Conservation (phyloP, 2,113 vertebrate species). For the Pelusios castaneus region DNA sequence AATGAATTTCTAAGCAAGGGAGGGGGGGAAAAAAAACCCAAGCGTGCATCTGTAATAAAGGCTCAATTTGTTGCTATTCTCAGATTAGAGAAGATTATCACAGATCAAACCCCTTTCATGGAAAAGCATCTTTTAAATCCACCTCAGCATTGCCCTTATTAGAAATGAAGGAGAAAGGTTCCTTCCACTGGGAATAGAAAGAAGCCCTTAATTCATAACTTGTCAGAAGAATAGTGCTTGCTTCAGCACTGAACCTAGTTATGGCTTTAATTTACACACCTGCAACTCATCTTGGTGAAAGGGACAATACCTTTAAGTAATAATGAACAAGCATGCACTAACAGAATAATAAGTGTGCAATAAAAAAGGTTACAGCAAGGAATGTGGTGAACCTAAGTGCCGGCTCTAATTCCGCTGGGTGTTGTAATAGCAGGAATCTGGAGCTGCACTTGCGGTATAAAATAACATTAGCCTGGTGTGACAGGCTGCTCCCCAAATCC, state of each 20-base stretch:
- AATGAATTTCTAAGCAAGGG: neutral
- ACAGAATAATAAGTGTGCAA: slow-evolving; percentile 60
- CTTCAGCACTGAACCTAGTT: slow-evolving; percentile 58
- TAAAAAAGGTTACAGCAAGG: slow-evolving; percentile 64
- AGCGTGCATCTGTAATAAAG: neutral
- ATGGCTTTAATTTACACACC: slow-evolving; percentile 61
- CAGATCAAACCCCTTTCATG: slow-evolving; percentile 19
- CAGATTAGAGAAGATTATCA: slow-evolving; percentile 29
- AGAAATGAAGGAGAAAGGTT: slow-evolving; percentile 27
- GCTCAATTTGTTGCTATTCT: neutral
- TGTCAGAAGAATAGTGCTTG: slow-evolving; percentile 58
- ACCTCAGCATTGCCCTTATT: slow-evolving; percentile 19
- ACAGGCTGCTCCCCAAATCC: no score
- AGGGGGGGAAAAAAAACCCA: no score
- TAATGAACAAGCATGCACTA: slow-evolving; percentile 19
- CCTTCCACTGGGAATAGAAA: slow-evolving; percentile 11
- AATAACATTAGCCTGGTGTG: slow-evolving; percentile 73
- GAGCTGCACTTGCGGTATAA: slow-evolving; percentile 60
- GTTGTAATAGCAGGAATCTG: neutral
- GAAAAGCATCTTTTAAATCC: slow-evolving; percentile 39
- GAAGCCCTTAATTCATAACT: slow-evolving; percentile 49
- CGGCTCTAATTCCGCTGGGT: slow-evolving; percentile 60
- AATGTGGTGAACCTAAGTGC: slow-evolving; percentile 54
- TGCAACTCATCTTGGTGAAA: neutral
- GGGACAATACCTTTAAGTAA: slow-evolving; percentile 42